Evolutionary conservation across 2,888 invertebrate species (phyloP), one percentile per base, ranked within the genome.

Genomic region (Phytoseiulus persimilis): DNA sequence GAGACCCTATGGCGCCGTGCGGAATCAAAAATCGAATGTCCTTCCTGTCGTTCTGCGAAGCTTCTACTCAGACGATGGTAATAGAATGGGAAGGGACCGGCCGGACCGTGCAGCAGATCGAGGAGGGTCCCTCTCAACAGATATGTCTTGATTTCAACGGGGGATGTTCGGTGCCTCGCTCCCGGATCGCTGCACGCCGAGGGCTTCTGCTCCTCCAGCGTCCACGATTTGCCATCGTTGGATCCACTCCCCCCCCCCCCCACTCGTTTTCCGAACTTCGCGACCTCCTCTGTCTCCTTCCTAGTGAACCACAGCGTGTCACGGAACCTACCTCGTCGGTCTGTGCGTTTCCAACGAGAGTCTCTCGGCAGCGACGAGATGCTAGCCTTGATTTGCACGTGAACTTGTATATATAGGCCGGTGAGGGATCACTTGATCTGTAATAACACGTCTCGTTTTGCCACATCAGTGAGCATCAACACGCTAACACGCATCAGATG

Each of bases 381-480:
- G 39, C 9, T 9, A 39, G 39, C 39, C 39, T 39, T 14, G 65
- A 18, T 28, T 3, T 14, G 9, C 14, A 23, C 65, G 65, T 28
- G 65, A 65, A 65, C 65, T 65, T 23, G 65, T 23, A 65, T 65
- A 65, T 65, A 65, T 65, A 23, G 65, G 23, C 65, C 28, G 65
- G 28, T 65, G 65, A 65, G 28, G 65, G 65, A 65, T 65, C 65
- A 65, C 65, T 65, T 23, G 65, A 65, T 65, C 65, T 65, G 65
- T 65, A 65, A 65, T 65, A 65, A 65, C 65, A 65, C 65, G 65
- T 65, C 65, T 65, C 65, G 65, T 65, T 65, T 65, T 65, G 65
- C 65, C 65, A 65, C 65, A 65, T 65, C 65, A 65, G 9, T 65
- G 65, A 65, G 65, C 65, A 14, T 65, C 65, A 65, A 65, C 28